Evolutionary conservation across 2,797 vertebrate genomes (phyloP), one percentile per base, ranked within the genome.

Genomic region (Acipenser oxyrinchus): DNA sequence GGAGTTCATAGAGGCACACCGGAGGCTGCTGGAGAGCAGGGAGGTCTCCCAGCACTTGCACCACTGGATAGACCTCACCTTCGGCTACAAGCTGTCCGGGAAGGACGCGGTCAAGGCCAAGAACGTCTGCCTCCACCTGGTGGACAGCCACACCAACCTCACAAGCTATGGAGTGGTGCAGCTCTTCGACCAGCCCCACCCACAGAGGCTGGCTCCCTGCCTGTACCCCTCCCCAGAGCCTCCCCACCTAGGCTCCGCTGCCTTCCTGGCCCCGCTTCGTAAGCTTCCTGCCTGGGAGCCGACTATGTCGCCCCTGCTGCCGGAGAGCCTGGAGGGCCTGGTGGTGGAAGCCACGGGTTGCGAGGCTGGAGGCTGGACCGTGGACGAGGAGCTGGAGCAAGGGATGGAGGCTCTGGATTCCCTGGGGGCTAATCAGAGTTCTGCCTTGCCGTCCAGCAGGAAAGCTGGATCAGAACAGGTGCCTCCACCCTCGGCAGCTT

Each of bases 31-130:
- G 58, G 97, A 99, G 82, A 96, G 95, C 79, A 77, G 76, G 48
- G 96, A 99, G 74, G 96, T 99, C 1, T 99, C 97, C 23, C 92
- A 93, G 78, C 85, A 97, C 77, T 88, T 99, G 64, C 96, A 99
- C 75, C 91, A 97, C 76, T 99, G 97, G 96, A 95, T 99, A 0
- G 97, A 99, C 76, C 93, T 99, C 68, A 99, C 95, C 0, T 99
- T 99, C 49, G 97, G 96, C 71, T 96, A 93, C 75, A 99, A 98
- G 78, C 86, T 99, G 63, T 89, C 92, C 58, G 97, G 97, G 49
- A 98, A 98, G 85, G 96, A 98, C 67, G 95, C 97, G 0, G 87
- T 99, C 59, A 95, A 93, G 80, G 94, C 97, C 74, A 99, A 99
- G 82, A 99, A 99, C 0, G 96, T 99, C 53, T 99, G 97, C 78